phyloP scores from a whole-genome alignment of 2,113 vertebrate genomes.

The Ciconia boyciana region DNA sequence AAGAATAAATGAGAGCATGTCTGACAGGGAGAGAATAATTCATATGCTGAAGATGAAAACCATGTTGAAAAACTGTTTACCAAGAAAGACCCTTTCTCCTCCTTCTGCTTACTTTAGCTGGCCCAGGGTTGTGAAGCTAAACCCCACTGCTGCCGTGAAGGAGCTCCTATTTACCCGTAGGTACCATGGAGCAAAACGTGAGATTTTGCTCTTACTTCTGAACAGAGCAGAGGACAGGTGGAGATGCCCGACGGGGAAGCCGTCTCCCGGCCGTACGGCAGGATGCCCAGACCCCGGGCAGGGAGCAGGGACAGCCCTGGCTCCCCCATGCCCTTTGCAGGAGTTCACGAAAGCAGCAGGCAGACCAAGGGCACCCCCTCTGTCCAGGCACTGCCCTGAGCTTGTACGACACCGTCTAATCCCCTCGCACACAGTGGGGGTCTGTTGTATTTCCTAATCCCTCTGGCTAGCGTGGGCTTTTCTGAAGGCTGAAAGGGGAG shows the following conservation, averaged over 20 bases:
- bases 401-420: not conserved
- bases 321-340: not conserved
- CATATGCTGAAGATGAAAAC: not conserved
- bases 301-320: not conserved
- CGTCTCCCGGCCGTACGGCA: accelerated
- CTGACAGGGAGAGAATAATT: not conserved
- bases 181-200: not conserved
- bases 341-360: not conserved
- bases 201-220: not conserved
- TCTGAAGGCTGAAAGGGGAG: not conserved
- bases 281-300: not conserved
- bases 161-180: not conserved
- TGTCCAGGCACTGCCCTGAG: not conserved
- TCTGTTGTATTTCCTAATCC: not conserved
- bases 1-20: not conserved
- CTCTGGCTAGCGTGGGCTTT: not conserved
- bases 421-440: accelerated
- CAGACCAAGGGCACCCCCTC: not conserved
- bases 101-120: not conserved
- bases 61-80: not conserved
- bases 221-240: accelerated
- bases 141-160: not conserved
- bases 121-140: not conserved
- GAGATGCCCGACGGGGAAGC: not conserved
- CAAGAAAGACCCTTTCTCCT: not conserved